phyloP scores from a whole-genome alignment of 2,113 vertebrate genomes.

The Pyrgilauda ruficollis region DNA sequence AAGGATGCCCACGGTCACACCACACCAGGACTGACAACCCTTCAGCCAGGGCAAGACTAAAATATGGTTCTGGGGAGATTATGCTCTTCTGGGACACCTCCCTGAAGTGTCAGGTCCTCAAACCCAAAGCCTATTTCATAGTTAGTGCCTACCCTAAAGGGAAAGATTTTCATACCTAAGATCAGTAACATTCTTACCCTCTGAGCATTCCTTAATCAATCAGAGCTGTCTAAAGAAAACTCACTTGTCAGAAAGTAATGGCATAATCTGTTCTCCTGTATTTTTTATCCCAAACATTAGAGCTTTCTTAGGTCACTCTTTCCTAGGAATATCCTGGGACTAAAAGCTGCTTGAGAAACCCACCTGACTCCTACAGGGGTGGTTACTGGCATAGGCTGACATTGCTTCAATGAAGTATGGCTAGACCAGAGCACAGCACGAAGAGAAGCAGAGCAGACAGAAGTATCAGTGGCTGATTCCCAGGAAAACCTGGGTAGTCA shows the following conservation, averaged over 20 bases:
- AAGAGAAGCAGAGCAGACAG: background rate
- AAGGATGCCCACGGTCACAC: background rate
- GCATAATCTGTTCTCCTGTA: background rate
- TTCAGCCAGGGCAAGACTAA: background rate
- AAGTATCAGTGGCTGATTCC: background rate
- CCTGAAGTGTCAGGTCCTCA: background rate
- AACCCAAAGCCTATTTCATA: background rate
- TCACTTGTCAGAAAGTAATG: background rate
- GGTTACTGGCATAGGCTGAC: background rate
- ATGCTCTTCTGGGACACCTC: background rate
- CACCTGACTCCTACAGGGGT: background rate
- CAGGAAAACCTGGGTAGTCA: background rate
- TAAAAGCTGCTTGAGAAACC: background rate
- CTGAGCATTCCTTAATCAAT: background rate
- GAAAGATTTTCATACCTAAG: background rate
- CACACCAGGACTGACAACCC: background rate
- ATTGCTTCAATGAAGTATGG: background rate
- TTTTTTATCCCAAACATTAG: background rate
- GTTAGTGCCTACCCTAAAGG: background rate
- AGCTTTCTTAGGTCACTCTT: background rate
- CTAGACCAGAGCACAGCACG: background rate
- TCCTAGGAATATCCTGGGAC: background rate
- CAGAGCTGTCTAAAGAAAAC: background rate
- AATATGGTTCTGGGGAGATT: accelerated
- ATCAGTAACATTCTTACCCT: background rate